Conservation (phyloP, 2,888 invertebrate species). For the Clanis bilineata region DNA sequence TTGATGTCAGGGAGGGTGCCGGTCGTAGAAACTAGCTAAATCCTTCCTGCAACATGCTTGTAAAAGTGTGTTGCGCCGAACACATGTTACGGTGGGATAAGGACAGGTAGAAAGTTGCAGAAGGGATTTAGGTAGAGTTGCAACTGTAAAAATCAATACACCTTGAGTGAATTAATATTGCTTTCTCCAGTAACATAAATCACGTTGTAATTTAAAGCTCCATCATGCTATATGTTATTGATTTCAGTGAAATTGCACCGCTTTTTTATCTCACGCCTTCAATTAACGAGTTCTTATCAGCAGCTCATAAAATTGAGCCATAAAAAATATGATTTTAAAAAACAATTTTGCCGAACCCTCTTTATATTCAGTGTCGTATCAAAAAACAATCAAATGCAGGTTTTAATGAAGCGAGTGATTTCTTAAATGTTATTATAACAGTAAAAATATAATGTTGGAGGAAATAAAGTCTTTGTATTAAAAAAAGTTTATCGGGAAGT, state of each 20-base stretch:
- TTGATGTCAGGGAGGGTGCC: no score
- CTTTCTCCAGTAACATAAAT: background rate
- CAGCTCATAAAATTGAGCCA: slow-evolving; percentile 7
- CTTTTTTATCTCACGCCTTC: slow-evolving; percentile 1
- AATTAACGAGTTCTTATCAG: slow-evolving; percentile 1
- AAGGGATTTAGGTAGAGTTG: no score
- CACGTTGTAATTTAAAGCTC: background rate
- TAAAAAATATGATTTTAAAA: slow-evolving; percentile 7
- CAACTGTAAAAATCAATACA: background rate
- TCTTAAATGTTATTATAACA: background rate
- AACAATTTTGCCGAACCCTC: background rate
- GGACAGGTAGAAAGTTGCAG: no score
- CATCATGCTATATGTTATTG: background rate
- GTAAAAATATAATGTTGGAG: background rate
- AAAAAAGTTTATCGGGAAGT: no score
- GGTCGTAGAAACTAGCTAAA: no score
- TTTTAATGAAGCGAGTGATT: background rate
- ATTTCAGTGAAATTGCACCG: background rate
- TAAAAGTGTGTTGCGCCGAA: no score
- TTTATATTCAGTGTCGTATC: slow-evolving; percentile 3
- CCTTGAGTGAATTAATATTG: background rate
- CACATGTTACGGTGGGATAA: no score
- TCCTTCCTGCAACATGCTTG: no score
- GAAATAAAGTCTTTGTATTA: background rate
- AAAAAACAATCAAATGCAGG: slow-evolving; percentile 4